A percentile compares a stretch with the other conserved stretches of the same genome.
These are phyloP conservation scores for Lynx canadensis DNA, from an alignment of 2,113 vertebrate species.

Conservation along the genomic window DNA sequence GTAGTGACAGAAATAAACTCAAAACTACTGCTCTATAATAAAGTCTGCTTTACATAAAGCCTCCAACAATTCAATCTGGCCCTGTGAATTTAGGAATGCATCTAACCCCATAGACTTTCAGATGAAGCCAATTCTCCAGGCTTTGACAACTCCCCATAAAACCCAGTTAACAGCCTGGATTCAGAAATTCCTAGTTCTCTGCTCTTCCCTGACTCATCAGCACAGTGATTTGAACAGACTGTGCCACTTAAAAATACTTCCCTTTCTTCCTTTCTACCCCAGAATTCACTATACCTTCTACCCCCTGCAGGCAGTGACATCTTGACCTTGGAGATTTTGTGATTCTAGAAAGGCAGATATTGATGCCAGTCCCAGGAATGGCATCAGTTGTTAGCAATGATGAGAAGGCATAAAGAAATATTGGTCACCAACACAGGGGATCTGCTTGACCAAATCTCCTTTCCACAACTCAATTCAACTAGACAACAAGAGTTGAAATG, in stretches of 20 bases:
- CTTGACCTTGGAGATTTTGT: conserved; percentile 29
- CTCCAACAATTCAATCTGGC: not conserved
- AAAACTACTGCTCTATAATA: not conserved
- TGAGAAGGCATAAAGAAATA: not conserved
- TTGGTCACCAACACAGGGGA: not conserved
- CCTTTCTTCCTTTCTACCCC: not conserved
- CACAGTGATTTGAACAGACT: conserved; percentile 53
- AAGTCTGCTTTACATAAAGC: not conserved
- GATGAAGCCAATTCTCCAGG: not conserved
- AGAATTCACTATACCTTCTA: not conserved
- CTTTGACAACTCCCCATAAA: conserved; percentile 32
- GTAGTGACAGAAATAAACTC: not conserved
- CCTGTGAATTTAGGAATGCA: not conserved
- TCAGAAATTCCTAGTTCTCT: not conserved
- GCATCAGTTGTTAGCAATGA: not conserved
- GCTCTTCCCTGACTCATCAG: conserved; percentile 27
- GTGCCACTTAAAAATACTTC: conserved; percentile 53
- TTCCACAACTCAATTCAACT: not conserved
- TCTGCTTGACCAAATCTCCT: not conserved
- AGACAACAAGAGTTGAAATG: not conserved
- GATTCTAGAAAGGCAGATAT: not conserved
- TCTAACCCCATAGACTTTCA: conserved; percentile 23
- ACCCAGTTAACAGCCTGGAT: conserved; percentile 50
- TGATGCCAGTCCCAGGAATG: not conserved
- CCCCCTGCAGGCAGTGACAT: not conserved